Evolutionary conservation across 2,113 vertebrate species (phyloP), one percentile per base, ranked within the genome.

Genomic region (Paraplagusia blochii): DNA sequence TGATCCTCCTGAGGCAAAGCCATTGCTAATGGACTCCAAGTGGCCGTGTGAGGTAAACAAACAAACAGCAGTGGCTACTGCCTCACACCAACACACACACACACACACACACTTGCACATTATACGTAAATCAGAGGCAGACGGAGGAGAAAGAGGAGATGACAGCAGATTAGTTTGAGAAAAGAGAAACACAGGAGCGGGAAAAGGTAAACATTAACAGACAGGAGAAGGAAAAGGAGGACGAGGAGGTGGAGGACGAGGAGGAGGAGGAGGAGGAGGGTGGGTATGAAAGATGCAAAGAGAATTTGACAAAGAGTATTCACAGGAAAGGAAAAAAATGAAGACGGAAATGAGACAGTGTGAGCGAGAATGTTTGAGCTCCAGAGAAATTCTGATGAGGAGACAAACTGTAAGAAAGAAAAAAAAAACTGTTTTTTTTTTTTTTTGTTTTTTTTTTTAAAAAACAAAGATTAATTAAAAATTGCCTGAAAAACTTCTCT

Each of bases 1-100:
- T 44, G 59, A 77, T 74, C 47, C 69, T 82, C 76, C 69, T 18
- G 69, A 77, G 81, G 72, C 78, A 76, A 81, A 80, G 68, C 63
- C 76, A 70, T 68, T 53, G 57, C 79, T 85, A 86, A 87, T 87
- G 77, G 80, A 81, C 78, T 77, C 77, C 74, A 80, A 80, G 71
- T 76, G 81, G 76, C 66, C 75, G 82, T 62, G 68, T 81, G 84
- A 85, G 79, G 82, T 85, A 88, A 87, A 83, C 86, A 88, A 86
- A 88, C 83, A 87, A 53, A 53, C 50, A 66, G 62, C 68, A 66
- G 72, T 51, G 49, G 67, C 72, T 61, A 67, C 69, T 67, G 64
- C 54, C 55, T 74, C 70, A 50, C 53, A 72, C 76, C 61, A 58
- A 65, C 4, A 69, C 35, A 53, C 22, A 13, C 42, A 36, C 33